Conservation (phyloP, 64 coral and sea anemone genomes). For the Montipora sp. region DNA sequence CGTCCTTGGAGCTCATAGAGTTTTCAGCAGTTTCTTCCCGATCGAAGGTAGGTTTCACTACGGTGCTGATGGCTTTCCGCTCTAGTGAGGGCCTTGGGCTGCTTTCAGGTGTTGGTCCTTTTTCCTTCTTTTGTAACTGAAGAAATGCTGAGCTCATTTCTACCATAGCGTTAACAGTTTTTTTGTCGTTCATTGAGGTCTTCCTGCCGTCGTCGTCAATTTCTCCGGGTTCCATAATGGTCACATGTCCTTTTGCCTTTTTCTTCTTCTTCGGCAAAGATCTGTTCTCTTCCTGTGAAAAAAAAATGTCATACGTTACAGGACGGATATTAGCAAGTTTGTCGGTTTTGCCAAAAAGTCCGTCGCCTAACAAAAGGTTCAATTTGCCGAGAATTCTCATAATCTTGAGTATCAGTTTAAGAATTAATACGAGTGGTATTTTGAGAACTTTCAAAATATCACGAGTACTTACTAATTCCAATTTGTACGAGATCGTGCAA, state of each 20-base stretch:
- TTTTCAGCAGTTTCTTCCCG: neutral
- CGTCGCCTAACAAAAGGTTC: too few species aligned
- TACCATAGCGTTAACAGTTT: neutral
- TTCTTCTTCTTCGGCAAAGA: neutral
- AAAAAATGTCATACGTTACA: neutral
- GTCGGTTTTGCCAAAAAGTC: too few species aligned
- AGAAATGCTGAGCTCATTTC: slow-evolving; percentile 14
- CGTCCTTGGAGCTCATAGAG: neutral
- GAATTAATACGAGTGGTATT: too few species aligned
- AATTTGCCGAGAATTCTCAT: too few species aligned
- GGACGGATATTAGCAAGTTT: too few species aligned
- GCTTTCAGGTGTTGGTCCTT: neutral
- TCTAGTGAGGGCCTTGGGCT: slow-evolving; percentile 1
- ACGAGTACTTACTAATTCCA: too few species aligned
- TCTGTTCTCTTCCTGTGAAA: neutral
- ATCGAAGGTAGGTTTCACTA: neutral
- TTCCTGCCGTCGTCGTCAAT: neutral
- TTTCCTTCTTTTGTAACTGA: neutral
- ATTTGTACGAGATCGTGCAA: too few species aligned
- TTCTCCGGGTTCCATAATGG: neutral
- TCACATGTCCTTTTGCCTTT: too few species aligned
- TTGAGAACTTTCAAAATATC: too few species aligned
- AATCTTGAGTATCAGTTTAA: too few species aligned
- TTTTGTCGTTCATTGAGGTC: neutral
- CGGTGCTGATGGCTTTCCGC: neutral